Evolutionary conservation across 2,888 invertebrate species (phyloP).

Genomic region (Biston betularia): DNA sequence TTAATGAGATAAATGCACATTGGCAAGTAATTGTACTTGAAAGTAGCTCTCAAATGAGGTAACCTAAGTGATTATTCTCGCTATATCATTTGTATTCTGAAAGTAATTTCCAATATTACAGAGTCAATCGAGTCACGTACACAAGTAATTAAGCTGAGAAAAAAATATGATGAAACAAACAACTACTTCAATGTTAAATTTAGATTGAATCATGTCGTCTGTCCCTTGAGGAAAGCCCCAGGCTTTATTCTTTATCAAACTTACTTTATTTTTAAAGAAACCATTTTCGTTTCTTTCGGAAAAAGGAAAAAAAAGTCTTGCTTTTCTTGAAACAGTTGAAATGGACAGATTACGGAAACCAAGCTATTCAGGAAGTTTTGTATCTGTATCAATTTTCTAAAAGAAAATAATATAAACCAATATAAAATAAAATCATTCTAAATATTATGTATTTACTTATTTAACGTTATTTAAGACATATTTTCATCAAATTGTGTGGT

Average conservation of each 20-base stretch:
- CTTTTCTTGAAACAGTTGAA: conserved; percentile 37
- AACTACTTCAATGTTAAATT: conserved; percentile 62
- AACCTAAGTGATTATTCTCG: background rate
- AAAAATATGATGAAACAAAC: conserved; percentile 55
- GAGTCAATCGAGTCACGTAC: conserved; percentile 41
- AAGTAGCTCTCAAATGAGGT: no score
- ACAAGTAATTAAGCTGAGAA: conserved; percentile 47
- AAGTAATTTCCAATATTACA: background rate
- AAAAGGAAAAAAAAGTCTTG: conserved; percentile 36
- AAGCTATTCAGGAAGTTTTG: conserved; percentile 16
- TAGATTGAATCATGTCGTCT: conserved; percentile 59
- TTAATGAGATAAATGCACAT: no score
- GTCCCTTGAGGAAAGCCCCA: conserved; percentile 57
- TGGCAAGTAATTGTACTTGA: no score
- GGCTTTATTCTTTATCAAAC: conserved; percentile 67
- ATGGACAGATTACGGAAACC: conserved; percentile 48
- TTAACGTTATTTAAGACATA: background rate
- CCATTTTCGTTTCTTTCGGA: conserved; percentile 50
- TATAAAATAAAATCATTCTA: no score
- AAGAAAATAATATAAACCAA: conserved; percentile 4
- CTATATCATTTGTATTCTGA: background rate
- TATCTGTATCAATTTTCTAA: conserved; percentile 23
- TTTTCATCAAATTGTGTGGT: background rate
- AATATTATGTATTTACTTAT: no score
- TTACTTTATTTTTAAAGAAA: conserved; percentile 57